phyloP scores from a whole-genome alignment of 2,113 vertebrate species.

The Leucosticte australis region DNA sequence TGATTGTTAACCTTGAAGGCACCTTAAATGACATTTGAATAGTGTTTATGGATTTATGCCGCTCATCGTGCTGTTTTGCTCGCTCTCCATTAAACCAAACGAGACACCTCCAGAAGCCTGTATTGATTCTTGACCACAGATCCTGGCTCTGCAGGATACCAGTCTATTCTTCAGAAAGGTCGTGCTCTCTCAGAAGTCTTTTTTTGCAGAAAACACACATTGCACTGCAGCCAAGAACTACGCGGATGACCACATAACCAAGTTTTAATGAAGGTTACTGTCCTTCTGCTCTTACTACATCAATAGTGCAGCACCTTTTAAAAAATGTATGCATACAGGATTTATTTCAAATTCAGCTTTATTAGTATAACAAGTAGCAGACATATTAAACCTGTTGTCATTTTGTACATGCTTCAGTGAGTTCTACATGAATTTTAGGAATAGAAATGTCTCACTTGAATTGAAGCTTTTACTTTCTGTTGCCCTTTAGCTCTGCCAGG shows the following conservation, averaged over 20 bases:
- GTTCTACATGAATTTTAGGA: neutral
- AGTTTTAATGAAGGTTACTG: slow-evolving; percentile 24
- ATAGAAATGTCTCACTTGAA: neutral
- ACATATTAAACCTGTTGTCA: neutral
- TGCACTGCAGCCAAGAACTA: neutral
- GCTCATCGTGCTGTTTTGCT: neutral
- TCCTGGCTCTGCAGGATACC: slow-evolving; percentile 28
- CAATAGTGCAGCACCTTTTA: neutral
- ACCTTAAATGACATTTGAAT: slow-evolving; percentile 50
- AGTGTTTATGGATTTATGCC: slow-evolving; percentile 31
- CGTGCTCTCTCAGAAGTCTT: neutral
- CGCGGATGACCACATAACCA: neutral
- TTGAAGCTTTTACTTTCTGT: neutral
- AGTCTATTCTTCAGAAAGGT: slow-evolving; percentile 60
- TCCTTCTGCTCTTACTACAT: neutral
- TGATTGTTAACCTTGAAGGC: slow-evolving; percentile 48
- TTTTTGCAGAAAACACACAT: slow-evolving; percentile 36
- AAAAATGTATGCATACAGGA: neutral
- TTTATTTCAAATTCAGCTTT: slow-evolving; percentile 6
- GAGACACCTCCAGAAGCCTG: slow-evolving; percentile 30
- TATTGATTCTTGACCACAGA: slow-evolving; percentile 66
- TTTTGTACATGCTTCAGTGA: neutral
- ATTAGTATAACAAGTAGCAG: neutral
- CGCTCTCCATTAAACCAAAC: slow-evolving; percentile 42
- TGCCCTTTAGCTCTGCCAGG: neutral